phyloP scores from a whole-genome alignment of 2,797 vertebrate genomes.

The Gallinago nigripennis region DNA sequence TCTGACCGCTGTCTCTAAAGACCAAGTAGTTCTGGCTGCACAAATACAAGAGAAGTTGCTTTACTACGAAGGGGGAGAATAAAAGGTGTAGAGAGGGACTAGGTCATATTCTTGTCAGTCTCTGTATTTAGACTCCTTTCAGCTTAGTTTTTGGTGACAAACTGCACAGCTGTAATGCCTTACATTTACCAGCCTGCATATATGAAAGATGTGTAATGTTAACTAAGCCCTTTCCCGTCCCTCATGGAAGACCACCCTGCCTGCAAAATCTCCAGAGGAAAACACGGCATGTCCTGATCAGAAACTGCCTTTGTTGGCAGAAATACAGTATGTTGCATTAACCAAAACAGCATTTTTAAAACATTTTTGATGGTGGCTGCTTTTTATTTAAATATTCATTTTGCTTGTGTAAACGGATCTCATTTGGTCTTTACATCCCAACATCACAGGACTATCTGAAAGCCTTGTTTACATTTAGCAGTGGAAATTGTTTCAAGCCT shows the following conservation, averaged over 20 bases:
- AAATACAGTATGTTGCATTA: conserved; percentile 62
- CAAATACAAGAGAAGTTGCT: background rate
- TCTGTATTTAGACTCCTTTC: conserved; percentile 49
- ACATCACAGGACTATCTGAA: conserved; percentile 53
- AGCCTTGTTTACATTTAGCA: conserved; percentile 57
- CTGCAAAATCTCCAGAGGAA: conserved; percentile 63
- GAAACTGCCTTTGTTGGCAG: conserved; percentile 71
- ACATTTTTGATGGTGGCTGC: conserved; percentile 68
- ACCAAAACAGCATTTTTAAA: conserved; percentile 63
- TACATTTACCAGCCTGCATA: conserved; percentile 73
- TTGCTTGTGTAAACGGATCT: conserved; percentile 67
- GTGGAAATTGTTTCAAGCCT: conserved; percentile 67
- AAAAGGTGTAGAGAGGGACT: conserved; percentile 31
- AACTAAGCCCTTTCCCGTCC: conserved; percentile 66
- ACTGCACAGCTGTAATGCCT: conserved; percentile 71
- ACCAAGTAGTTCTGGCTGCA: background rate
- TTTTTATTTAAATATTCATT: conserved; percentile 74
- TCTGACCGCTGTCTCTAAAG: background rate
- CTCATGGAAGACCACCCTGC: conserved; percentile 72
- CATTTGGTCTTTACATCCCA: conserved; percentile 31
- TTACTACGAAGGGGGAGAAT: background rate
- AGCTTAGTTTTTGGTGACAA: conserved; percentile 68
- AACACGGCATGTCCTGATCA: conserved; percentile 61
- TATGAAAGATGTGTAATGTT: conserved; percentile 75
- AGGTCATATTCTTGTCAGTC: background rate